Conservation (phyloP, 2,113 vertebrate genomes). For the Odontesthes bonariensis region DNA sequence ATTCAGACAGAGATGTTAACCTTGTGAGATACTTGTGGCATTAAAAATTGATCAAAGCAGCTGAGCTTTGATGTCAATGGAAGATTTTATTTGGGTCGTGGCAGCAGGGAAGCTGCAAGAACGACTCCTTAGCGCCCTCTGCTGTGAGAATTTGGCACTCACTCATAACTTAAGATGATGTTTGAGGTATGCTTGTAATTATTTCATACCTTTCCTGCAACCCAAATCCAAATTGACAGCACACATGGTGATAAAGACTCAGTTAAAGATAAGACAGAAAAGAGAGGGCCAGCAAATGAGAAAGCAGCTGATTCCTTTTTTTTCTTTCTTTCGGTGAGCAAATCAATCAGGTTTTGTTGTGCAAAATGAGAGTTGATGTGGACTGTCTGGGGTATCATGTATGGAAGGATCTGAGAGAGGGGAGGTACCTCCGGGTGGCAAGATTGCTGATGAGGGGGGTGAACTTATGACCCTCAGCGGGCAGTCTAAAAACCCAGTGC, state of each 20-base stretch:
- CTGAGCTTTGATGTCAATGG: slow-evolving; percentile 79
- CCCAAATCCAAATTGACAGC: not conserved
- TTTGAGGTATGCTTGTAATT: slow-evolving; percentile 6
- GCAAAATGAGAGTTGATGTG: slow-evolving; percentile 49
- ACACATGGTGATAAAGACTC: not conserved
- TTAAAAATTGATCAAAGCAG: slow-evolving; percentile 84
- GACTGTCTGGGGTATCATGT: slow-evolving; percentile 32
- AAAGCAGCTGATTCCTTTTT: slow-evolving; percentile 50
- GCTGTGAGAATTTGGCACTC: slow-evolving; percentile 42
- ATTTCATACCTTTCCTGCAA: slow-evolving; percentile 18
- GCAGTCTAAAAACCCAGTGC: slow-evolving; percentile 37
- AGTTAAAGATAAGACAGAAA: slow-evolving; percentile 8
- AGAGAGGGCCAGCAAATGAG: slow-evolving; percentile 5
- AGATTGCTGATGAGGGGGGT: slow-evolving; percentile 18
- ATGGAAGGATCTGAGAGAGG: not conserved
- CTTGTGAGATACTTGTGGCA: slow-evolving; percentile 75
- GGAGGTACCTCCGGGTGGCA: slow-evolving; percentile 29
- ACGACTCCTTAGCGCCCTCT: slow-evolving; percentile 67
- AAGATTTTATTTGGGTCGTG: slow-evolving; percentile 77
- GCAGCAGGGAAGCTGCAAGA: slow-evolving; percentile 22
- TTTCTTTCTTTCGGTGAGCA: slow-evolving; percentile 27
- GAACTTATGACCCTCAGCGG: slow-evolving; percentile 62
- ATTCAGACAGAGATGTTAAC: slow-evolving; percentile 81
- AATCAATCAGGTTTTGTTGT: slow-evolving; percentile 65
- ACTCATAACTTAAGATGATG: not conserved